These are phyloP conservation scores for Baccha elongata DNA, from an alignment of 2,888 invertebrate genomes.

Conservation along the genomic window DNA sequence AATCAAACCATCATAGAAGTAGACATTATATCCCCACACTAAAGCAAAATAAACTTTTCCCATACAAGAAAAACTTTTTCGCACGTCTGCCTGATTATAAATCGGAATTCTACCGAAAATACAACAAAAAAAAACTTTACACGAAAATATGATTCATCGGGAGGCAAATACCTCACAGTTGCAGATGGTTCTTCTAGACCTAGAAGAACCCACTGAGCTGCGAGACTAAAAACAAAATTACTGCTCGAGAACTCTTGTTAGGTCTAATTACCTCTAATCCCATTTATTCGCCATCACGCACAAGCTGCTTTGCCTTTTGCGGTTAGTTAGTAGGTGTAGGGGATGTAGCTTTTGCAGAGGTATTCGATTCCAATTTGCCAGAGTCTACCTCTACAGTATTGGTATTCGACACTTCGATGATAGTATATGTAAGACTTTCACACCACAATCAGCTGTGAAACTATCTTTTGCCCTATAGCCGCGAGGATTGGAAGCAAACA, in stretches of 20 bases:
- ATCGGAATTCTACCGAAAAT: conserved; percentile 35
- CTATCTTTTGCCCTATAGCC: conserved; percentile 27
- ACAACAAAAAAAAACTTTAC: conserved; percentile 5
- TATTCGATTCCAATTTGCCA: conserved; percentile 70
- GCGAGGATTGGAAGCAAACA: not conserved
- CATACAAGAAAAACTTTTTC: conserved; percentile 50
- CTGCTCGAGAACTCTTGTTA: conserved; percentile 48
- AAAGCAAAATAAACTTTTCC: conserved; percentile 26
- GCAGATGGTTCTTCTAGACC: not conserved
- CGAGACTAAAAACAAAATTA: conserved; percentile 18
- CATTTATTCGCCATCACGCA: conserved; percentile 63
- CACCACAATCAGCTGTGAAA: conserved; percentile 51
- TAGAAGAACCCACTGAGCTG: not conserved
- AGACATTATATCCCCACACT: not conserved
- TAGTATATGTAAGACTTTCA: conserved; percentile 37
- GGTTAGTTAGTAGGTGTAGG: not conserved
- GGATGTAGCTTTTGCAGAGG: conserved; percentile 4
- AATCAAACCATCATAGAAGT: conserved; percentile 5
- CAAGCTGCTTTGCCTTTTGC: conserved; percentile 33
- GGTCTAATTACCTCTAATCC: conserved; percentile 70
- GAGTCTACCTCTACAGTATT: conserved; percentile 68
- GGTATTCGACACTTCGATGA: conserved; percentile 63
- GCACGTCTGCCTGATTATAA: conserved; percentile 52
- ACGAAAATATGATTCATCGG: conserved; percentile 62
- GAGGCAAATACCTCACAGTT: conserved; percentile 31